Evolutionary conservation across 2,888 invertebrate genomes (phyloP).

Genomic region (Creontiades dilutus): DNA sequence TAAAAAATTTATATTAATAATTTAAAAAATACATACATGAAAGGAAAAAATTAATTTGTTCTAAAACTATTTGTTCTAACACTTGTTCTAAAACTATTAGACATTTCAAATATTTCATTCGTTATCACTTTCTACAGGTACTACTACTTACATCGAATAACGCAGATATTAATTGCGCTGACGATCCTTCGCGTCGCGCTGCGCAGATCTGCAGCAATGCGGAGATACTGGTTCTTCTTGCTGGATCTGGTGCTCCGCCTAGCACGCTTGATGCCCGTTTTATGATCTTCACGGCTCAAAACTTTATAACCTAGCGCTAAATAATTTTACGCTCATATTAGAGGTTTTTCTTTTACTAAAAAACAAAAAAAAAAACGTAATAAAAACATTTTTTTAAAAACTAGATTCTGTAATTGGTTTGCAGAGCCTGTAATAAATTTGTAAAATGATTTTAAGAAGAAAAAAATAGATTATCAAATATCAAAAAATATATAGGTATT

Average conservation of each 20-base stretch:
- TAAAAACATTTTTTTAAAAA: slow-evolving; percentile 61
- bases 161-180: slow-evolving; percentile 77
- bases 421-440: slow-evolving; percentile 70
- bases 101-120: no score
- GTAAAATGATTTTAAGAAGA: slow-evolving; percentile 67
- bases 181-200: slow-evolving; percentile 82
- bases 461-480: slow-evolving; percentile 69
- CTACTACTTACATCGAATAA: slow-evolving; percentile 77
- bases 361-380: slow-evolving; percentile 50
- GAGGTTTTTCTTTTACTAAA: slow-evolving; percentile 70
- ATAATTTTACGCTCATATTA: slow-evolving; percentile 70
- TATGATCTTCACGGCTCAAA: slow-evolving; percentile 72
- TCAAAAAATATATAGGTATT: slow-evolving; percentile 69
- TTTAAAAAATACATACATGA: no score
- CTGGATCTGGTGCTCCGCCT: slow-evolving; percentile 80
- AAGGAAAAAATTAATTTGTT: no score
- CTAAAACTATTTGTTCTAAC: no score
- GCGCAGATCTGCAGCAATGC: slow-evolving; percentile 81
- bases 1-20: no score
- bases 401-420: slow-evolving; percentile 64
- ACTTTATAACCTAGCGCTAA: slow-evolving; percentile 69
- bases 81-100: no score
- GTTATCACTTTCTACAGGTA: slow-evolving; percentile 55
- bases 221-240: slow-evolving; percentile 80
- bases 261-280: slow-evolving; percentile 77